phyloP scores from a whole-genome alignment of 2,797 vertebrate genomes.

The Poecile montanus region DNA sequence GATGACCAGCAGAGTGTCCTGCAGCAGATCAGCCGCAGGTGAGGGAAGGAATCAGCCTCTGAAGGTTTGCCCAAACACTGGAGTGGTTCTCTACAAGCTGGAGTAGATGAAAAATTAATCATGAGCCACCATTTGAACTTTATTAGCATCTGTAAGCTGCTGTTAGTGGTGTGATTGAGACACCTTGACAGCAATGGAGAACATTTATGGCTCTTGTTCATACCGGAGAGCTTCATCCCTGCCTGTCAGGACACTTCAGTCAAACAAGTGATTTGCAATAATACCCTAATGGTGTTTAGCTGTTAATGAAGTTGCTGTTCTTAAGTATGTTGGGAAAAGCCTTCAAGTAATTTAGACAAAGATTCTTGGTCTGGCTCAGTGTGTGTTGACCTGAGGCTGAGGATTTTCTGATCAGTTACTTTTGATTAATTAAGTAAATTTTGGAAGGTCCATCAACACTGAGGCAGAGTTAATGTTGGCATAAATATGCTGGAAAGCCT shows the following conservation, averaged over 20 bases:
- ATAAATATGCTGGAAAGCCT: not conserved
- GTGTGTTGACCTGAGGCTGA: not conserved
- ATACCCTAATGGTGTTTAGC: not conserved
- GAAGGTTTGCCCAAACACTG: not conserved
- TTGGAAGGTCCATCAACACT: not conserved
- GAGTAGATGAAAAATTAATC: not conserved
- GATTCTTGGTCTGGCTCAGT: not conserved
- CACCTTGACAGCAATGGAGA: not conserved
- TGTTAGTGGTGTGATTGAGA: not conserved
- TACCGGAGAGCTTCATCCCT: not conserved
- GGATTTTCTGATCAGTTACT: not conserved
- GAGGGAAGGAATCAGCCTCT: not conserved
- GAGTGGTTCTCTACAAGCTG: not conserved
- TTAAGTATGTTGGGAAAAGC: not conserved
- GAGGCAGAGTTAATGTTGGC: not conserved
- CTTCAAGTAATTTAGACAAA: not conserved
- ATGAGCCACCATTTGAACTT: not conserved
- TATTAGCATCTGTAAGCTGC: not conserved
- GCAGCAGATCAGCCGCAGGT: slow-evolving; percentile 89
- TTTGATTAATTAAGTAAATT: not conserved
- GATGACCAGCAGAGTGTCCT: slow-evolving; percentile 95
- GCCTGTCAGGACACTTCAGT: not conserved
- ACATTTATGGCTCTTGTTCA: not conserved
- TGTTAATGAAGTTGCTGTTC: not conserved
- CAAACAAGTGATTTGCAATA: not conserved